Base-by-base conservation (phyloP, 2,888 invertebrate species). In the Cacoxenus indagator region DNA sequence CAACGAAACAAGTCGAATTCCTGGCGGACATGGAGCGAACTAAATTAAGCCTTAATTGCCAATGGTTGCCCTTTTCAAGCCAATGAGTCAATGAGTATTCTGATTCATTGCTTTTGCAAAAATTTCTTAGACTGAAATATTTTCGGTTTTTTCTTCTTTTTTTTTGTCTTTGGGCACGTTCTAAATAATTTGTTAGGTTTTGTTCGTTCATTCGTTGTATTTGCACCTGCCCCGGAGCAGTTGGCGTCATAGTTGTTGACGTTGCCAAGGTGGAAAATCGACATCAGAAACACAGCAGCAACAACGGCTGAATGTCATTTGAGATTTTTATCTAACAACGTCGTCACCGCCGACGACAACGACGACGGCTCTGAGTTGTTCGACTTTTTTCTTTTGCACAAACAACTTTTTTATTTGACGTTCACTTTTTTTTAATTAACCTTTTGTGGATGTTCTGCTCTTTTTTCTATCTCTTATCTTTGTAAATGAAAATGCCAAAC, bases 301-400 rank as follows among this genome's bases (percentile, higher is more conserved):
- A 37, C 64, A 24, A 48, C 54, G 62, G 68, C 73, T 82, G 83
- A 82, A 84, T 82, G 84, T 84, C 84, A 82, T 74, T 37, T 69
- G 74, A 72, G 82, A 82, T 82, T 67, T 76, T 76, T 81, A 82
- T 75, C 72, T 74, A 76, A 29, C 57, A n/a, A n/a, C 29, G 24
- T 22, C 11, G 54, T 24, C 17, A 24, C 55, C 24, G 59, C 26
- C 24, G 26, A 11, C 8, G 51, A 8, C 51, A 51, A 22, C 54
- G 24, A 14, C 24, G 11, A 26, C 14, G 19, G 24, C 19, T 57
- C 19, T 55, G 57, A 29, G 14, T 57, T 29, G 8, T 57, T 4
- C 45, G 46, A 27, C 27, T 64, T 45, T 24, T 5, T 62, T 45
- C 22, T 62, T n/a, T n/a, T n/a, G n/a, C n/a, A 11, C 55, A 22